These are phyloP conservation scores for Chaetura pelagica DNA, from an alignment of 2,113 vertebrate species.

Conservation along the genomic window DNA sequence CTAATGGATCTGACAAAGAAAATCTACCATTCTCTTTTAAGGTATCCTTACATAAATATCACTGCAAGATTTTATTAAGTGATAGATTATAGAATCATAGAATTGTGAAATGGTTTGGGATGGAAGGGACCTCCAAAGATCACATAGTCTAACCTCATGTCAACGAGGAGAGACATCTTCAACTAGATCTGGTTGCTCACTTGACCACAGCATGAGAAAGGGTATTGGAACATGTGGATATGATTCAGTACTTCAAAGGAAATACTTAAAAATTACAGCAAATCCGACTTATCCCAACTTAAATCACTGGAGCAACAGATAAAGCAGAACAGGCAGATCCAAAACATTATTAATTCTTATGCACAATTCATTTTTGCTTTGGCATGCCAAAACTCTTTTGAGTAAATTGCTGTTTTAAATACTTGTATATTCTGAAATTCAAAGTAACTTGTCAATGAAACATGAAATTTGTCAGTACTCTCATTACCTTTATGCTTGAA, in stretches of 20 bases:
- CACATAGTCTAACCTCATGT: background rate
- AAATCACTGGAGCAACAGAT: background rate
- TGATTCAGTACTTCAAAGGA: background rate
- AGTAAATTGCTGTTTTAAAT: conserved; percentile 62
- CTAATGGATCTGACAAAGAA: background rate
- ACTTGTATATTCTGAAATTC: conserved; percentile 66
- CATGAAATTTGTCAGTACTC: conserved; percentile 47
- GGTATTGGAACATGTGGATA: background rate
- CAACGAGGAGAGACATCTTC: background rate
- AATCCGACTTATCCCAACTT: background rate
- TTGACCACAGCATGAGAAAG: background rate
- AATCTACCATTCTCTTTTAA: background rate
- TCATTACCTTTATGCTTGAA: background rate
- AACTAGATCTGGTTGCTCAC: background rate
- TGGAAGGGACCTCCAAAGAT: background rate
- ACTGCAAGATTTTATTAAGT: background rate
- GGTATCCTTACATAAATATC: background rate
- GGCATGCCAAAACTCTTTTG: conserved; percentile 25
- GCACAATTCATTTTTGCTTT: background rate
- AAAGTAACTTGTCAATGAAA: conserved; percentile 69
- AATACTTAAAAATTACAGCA: background rate
- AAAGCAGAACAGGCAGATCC: background rate
- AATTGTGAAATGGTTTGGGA: background rate
- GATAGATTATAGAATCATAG: background rate
- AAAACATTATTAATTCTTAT: background rate